Evolutionary conservation across 2,113 vertebrate species (phyloP).

Genomic region (Elephas maximus): DNA sequence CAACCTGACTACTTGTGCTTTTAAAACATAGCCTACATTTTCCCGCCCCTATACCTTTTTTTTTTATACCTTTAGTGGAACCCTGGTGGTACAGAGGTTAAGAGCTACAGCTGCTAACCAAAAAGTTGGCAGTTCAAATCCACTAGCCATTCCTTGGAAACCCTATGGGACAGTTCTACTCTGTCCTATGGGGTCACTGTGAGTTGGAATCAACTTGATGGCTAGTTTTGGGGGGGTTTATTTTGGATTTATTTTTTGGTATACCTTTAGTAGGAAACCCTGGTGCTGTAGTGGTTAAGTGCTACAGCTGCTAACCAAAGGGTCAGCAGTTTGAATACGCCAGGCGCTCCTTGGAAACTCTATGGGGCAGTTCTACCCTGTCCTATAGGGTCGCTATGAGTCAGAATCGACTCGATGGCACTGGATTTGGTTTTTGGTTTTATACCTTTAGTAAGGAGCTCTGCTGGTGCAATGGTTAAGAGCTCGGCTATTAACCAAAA

Average conservation of each 20-base stretch:
- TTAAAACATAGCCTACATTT: not conserved
- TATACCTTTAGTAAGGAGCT: not conserved
- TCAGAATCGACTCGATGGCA: no score
- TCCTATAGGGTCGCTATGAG: no score
- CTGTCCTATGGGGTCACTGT: no score
- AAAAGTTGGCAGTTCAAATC: not conserved
- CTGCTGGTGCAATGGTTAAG: not conserved
- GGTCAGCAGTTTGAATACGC: not conserved
- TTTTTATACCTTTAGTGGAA: not conserved
- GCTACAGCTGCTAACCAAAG: not conserved
- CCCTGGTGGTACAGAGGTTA: not conserved
- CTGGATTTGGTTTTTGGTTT: no score
- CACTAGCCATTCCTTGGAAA: not conserved
- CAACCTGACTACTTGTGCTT: not conserved
- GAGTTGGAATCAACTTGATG: no score
- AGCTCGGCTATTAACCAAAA: not conserved
- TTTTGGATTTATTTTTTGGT: no score
- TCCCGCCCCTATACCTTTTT: not conserved
- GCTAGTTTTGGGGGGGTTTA: no score
- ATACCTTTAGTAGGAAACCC: not conserved
- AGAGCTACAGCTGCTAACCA: not conserved
- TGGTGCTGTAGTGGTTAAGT: not conserved
- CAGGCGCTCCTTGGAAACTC: no score
- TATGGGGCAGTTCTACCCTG: no score
- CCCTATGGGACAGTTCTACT: no score